These are phyloP conservation scores for Ericerus pela DNA, from an alignment of 1,140 invertebrate species.

Conservation along the genomic window DNA sequence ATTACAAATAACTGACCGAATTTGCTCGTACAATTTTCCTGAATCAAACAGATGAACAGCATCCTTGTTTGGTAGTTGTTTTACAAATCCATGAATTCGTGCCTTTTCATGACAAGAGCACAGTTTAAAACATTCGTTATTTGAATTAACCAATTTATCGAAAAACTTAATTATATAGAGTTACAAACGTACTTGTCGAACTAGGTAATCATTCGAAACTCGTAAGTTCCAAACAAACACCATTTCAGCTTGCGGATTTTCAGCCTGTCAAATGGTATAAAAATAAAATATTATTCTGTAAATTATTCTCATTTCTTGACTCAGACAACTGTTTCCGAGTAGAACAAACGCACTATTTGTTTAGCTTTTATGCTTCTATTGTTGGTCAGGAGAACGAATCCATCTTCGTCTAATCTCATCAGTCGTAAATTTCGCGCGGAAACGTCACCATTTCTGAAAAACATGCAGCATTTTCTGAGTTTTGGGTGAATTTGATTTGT, in stretches of 20 bases:
- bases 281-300: not conserved
- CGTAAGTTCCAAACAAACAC: constrained; percentile 38
- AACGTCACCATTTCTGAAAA: constrained; percentile 33
- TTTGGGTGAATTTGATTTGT: too few species aligned
- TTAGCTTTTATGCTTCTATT: constrained; percentile 33
- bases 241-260: constrained; percentile 34
- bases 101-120: too few species aligned
- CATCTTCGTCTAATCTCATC: constrained; percentile 33
- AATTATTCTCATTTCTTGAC: not conserved
- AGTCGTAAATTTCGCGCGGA: constrained; percentile 34
- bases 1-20: constrained; percentile 32
- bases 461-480: too few species aligned
- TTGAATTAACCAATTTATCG: too few species aligned
- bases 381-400: constrained; percentile 37
- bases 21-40: too few species aligned
- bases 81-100: too few species aligned
- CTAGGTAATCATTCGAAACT: too few species aligned
- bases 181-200: too few species aligned
- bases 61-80: too few species aligned
- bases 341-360: constrained; percentile 31
- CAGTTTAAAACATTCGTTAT: too few species aligned
- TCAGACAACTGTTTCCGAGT: not conserved
- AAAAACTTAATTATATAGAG: too few species aligned
- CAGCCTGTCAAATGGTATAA: constrained; percentile 25
- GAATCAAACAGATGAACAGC: too few species aligned